Base-by-base conservation (phyloP, 2,797 vertebrate genomes). In the Lepidocolaptes lacrymiger region DNA sequence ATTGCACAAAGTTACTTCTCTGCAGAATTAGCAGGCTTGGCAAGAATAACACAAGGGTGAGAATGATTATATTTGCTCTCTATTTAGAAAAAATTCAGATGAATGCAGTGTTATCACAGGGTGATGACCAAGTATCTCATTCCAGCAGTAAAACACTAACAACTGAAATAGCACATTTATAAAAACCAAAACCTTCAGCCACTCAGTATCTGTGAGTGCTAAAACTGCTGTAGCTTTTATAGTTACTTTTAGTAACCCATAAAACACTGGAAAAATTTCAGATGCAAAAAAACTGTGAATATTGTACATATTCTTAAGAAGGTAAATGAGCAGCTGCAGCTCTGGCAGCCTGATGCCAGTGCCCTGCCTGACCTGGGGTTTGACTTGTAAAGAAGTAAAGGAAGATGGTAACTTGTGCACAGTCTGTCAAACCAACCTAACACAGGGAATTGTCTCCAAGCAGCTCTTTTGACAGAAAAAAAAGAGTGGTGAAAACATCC, bases 61-160 rank as follows among this genome's bases (percentile, higher is more conserved):
- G 44, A 71, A 72, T 52, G 76, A 89, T 91, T 89, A 41, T 39
- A 80, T 68, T 88, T 91, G 55, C 34, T 93, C 21, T 17, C 17
- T 64, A 46, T 77, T 83, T 80, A 84, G 85, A 89, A 91, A 61
- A 85, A 74, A 71, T 8, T 59, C 61, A 89, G 68, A 92, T 61
- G n/a, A 95, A 91, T 51, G 49, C 61, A 77, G 76, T 56, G 82
- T 88, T 82, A 79, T 63, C 72, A 76, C 43, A 83, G 39, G 71
- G 49, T 82, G 81, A 94, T 76, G 84, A 82, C 81, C 92, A 92
- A 71, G 10, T 73, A 91, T 95, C 72, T 92, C 63, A 67, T 82
- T 87, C 81, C 75, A 91, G 56, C 51, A 91, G 75, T 88, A 84
- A 88, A 95, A 34, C 83, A 91, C 54, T 68, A 96, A 84, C 75